A percentile compares a stretch with the other conserved stretches of the same genome.
These are phyloP conservation scores for Thryonomys swinderianus DNA, from an alignment of 2,113 vertebrate genomes.

Conservation along the genomic window DNA sequence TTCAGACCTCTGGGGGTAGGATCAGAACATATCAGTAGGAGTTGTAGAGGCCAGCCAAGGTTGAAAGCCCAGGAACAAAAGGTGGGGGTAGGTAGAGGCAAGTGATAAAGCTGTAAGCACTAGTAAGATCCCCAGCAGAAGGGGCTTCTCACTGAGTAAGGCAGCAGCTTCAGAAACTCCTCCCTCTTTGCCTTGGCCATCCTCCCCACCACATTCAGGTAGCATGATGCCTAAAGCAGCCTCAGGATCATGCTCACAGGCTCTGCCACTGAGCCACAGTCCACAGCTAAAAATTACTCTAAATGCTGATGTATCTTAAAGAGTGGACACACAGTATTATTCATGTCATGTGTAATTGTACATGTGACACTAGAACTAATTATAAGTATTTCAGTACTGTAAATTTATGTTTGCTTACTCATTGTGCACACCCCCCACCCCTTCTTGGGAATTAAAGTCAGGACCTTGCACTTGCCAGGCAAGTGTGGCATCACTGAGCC, in stretches of 20 bases:
- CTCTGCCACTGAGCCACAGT: background rate
- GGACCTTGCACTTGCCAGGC: too few species aligned
- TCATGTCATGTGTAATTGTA: background rate
- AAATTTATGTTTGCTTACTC: background rate
- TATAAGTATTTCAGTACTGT: background rate
- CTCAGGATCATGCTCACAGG: background rate
- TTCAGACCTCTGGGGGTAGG: background rate
- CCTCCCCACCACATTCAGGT: background rate
- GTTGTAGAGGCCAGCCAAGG: background rate
- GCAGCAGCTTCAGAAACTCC: background rate
- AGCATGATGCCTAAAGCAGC: background rate
- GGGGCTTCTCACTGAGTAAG: background rate
- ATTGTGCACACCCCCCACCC: background rate
- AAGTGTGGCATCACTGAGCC: too few species aligned
- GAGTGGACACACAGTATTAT: background rate
- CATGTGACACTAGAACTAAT: background rate
- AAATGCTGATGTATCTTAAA: slow-evolving; percentile 9
- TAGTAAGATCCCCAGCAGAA: background rate
- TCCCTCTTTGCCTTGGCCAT: background rate
- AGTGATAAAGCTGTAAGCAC: background rate
- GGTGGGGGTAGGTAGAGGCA: background rate
- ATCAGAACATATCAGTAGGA: background rate
- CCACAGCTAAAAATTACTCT: background rate
- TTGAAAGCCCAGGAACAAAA: background rate
- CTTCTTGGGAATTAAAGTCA: too few species aligned